phyloP scores from a whole-genome alignment of 2,113 vertebrate genomes.

The Cervus canadensis region DNA sequence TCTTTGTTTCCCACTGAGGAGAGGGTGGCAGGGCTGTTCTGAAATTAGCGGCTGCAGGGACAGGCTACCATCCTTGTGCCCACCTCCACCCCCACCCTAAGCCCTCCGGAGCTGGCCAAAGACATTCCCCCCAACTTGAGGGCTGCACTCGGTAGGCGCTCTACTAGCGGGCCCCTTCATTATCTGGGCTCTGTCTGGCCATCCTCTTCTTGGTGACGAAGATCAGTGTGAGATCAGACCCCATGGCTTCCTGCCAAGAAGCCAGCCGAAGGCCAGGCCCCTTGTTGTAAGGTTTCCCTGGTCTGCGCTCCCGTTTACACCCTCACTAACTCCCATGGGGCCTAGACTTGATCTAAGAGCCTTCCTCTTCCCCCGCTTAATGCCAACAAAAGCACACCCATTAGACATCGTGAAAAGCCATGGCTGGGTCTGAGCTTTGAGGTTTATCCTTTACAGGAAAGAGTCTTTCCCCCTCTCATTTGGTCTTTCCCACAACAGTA shows the following conservation, averaged over 20 bases:
- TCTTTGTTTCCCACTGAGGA: neutral
- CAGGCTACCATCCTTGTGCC: neutral
- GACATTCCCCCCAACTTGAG: neutral
- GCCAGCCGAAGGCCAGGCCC: neutral
- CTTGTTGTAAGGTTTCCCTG: neutral
- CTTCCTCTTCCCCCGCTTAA: neutral
- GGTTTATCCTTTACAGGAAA: neutral
- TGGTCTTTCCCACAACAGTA: neutral
- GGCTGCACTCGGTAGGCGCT: too few relatives aligned
- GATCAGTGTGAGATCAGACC: neutral
- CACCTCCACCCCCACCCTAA: too few relatives aligned
- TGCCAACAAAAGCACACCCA: neutral
- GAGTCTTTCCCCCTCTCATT: neutral
- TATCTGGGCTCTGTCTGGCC: neutral
- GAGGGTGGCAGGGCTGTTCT: neutral
- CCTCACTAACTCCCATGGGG: neutral
- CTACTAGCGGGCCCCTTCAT: neutral
- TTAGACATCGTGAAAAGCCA: too few relatives aligned
- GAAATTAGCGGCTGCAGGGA: neutral
- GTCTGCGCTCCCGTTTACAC: neutral
- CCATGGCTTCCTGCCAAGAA: neutral
- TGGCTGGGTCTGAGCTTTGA: neutral
- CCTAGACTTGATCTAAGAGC: neutral
- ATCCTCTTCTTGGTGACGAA: neutral
- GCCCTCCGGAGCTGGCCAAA: neutral